phyloP scores from a whole-genome alignment of 2,113 vertebrate genomes.

The Albula goreensis region DNA sequence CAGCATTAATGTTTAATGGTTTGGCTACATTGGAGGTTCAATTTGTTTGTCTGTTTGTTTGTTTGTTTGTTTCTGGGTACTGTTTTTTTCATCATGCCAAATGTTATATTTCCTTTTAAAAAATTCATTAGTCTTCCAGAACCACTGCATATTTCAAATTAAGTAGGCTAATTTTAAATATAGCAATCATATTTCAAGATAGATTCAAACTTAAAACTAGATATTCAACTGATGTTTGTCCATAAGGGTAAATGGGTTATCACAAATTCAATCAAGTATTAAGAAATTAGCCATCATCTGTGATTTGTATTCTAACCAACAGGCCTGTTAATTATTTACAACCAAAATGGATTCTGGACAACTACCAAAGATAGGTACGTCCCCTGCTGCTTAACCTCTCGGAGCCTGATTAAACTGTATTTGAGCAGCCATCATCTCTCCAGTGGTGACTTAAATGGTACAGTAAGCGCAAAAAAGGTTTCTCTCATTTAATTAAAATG shows the following conservation, averaged over 20 bases:
- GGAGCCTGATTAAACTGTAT: neutral
- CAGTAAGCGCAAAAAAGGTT: neutral
- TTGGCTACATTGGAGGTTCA: neutral
- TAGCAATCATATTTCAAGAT: neutral
- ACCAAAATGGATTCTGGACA: neutral
- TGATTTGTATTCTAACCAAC: neutral
- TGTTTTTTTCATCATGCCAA: neutral
- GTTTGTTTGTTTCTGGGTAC: neutral
- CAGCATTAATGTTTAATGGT: neutral
- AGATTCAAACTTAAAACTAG: neutral
- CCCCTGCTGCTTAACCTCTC: neutral
- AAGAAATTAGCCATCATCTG: neutral
- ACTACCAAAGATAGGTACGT: neutral
- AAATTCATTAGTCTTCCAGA: neutral
- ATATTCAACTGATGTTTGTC: neutral
- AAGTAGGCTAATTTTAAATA: neutral
- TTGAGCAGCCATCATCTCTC: neutral
- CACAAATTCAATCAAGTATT: no score
- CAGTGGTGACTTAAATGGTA: neutral
- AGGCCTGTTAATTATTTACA: neutral
- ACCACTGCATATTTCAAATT: neutral
- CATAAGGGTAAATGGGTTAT: neutral
- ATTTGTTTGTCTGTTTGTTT: neutral
- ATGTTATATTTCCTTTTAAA: neutral
- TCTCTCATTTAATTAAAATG: slow-evolving; percentile 4